Evolutionary conservation across 2,888 invertebrate species (phyloP).

Genomic region (Leptinotarsa haldemani): DNA sequence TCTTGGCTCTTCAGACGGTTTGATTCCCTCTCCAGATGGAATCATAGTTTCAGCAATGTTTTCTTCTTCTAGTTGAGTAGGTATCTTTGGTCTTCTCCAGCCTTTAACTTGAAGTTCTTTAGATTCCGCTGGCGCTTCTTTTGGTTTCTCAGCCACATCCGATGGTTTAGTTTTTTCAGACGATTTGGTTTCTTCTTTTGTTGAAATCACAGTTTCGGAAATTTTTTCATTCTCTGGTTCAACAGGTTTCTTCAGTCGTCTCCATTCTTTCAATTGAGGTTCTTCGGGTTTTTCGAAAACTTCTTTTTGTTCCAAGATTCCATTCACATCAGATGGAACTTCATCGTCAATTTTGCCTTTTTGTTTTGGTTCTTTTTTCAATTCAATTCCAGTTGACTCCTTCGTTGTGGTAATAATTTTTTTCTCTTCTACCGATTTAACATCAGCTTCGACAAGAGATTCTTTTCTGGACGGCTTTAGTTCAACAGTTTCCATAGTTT

Average conservation of each 20-base stretch:
- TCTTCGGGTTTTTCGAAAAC: conserved; percentile 56
- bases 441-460: conserved; percentile 10
- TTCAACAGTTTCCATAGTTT: conserved; percentile 47
- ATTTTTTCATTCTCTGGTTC: conserved; percentile 1
- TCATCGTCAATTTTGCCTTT: not conserved
- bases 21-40: not conserved
- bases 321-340: not conserved
- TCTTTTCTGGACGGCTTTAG: conserved; percentile 45
- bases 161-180: no score
- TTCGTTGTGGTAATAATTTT: conserved; percentile 56
- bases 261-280: conserved; percentile 59
- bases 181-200: no score
- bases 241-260: conserved; percentile 39
- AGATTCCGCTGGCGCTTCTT: no score
- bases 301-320: not conserved
- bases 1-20: conserved; percentile 29
- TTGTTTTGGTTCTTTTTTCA: not conserved
- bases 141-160: no score
- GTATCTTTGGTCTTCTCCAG: no score
- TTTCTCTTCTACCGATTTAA: conserved; percentile 41
- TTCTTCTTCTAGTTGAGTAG: not conserved
- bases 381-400: conserved; percentile 52
- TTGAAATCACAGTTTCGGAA: no score
- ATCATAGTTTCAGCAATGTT: conserved; percentile 13
- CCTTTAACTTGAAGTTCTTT: no score